These are phyloP conservation scores for Cyclophora albipunctata DNA, from an alignment of 2,888 invertebrate genomes.

Conservation along the genomic window DNA sequence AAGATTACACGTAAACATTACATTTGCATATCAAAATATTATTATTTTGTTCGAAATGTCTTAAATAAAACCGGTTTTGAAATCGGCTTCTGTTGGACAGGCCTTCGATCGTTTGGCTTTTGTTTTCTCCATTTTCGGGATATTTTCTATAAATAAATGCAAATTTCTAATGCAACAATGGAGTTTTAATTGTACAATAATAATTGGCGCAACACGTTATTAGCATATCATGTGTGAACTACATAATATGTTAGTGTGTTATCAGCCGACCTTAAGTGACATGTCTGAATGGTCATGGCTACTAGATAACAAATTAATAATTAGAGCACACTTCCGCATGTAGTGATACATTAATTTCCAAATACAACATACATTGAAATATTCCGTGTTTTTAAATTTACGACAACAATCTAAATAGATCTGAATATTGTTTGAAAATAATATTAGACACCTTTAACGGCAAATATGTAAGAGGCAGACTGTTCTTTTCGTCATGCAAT, in stretches of 20 bases:
- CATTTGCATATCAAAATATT: neutral
- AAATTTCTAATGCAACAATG: too few species aligned
- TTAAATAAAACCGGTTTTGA: too few species aligned
- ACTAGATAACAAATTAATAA: conserved; percentile 32
- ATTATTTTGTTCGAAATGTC: conserved; percentile 1
- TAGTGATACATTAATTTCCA: neutral
- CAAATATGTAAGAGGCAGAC: conserved; percentile 23
- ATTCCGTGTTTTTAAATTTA: too few species aligned
- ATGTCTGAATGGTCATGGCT: conserved; percentile 36
- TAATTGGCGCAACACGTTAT: neutral
- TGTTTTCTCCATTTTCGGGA: too few species aligned
- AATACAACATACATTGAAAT: neutral
- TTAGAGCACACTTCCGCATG: conserved; percentile 28
- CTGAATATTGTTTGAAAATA: conserved; percentile 1
- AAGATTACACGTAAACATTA: neutral
- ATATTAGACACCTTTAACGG: conserved; percentile 9
- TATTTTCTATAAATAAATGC: too few species aligned
- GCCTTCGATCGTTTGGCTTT: too few species aligned
- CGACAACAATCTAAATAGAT: too few species aligned
- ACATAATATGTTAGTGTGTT: conserved; percentile 20
- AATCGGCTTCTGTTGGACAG: too few species aligned
- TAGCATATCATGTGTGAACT: conserved; percentile 14
- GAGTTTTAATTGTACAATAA: too few species aligned
- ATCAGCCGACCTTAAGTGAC: conserved; percentile 34
- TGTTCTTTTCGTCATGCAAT: conserved; percentile 28